Percentiles rank a stretch among this genome's conserved stretches.
These are phyloP conservation scores for Rhopalosiphum nymphaeae DNA, from an alignment of 2,888 invertebrate species.

Conservation along the genomic window DNA sequence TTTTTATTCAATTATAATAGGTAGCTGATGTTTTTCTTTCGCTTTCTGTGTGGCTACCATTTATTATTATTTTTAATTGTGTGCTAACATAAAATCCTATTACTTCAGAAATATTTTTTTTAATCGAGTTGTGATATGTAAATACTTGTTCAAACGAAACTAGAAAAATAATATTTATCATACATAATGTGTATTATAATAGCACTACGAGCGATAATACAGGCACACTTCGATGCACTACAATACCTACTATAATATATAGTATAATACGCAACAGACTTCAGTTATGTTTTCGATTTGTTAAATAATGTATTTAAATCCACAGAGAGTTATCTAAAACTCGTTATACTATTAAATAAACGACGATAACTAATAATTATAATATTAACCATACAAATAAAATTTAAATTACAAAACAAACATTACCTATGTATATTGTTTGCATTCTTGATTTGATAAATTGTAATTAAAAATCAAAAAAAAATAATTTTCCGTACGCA, in stretches of 20 bases:
- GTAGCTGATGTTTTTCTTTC: neutral
- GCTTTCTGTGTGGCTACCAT: neutral
- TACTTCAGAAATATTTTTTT: neutral
- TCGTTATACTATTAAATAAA: neutral
- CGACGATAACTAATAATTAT: neutral
- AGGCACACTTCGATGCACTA: neutral
- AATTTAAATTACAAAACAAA: neutral
- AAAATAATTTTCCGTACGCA: neutral
- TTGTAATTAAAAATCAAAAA: neutral
- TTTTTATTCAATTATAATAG: slow-evolving; percentile 13
- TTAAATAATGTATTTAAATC: neutral
- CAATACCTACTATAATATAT: neutral
- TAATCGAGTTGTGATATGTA: neutral
- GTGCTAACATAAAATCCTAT: neutral
- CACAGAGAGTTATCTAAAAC: neutral
- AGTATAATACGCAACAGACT: neutral
- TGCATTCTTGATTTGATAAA: neutral
- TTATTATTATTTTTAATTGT: slow-evolving; percentile 3
- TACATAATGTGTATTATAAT: neutral
- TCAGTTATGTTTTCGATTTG: neutral
- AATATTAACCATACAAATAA: neutral
- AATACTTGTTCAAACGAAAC: neutral
- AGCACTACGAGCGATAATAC: neutral
- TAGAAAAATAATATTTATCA: neutral
- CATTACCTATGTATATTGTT: neutral